phyloP scores from a whole-genome alignment of 53 echinoderm and acorn worm species.

The Echinometra lucunter region DNA sequence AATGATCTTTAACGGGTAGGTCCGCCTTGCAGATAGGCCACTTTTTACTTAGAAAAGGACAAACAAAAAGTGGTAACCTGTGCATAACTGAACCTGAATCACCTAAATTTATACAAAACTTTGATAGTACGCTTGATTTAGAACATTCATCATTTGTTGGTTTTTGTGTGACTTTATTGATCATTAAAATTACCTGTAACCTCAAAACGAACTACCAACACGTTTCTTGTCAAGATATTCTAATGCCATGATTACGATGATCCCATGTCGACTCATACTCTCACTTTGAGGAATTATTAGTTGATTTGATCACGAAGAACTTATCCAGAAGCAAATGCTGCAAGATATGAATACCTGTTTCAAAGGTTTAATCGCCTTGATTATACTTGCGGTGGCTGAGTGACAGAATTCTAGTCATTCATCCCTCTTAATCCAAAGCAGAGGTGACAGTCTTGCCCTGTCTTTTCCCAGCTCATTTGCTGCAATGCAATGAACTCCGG shows the following conservation, averaged over 20 bases:
- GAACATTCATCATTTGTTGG: not conserved
- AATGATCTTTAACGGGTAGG: too few species aligned
- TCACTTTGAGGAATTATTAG: not conserved
- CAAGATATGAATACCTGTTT: not conserved
- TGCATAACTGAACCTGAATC: too few species aligned
- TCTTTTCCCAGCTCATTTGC: too few species aligned
- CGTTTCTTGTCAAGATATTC: slow-evolving; percentile 2
- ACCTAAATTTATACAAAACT: not conserved
- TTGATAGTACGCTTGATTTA: not conserved
- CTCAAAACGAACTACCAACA: not conserved
- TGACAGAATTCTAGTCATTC: not conserved
- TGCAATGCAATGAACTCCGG: too few species aligned
- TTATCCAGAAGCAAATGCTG: not conserved
- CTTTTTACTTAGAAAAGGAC: too few species aligned
- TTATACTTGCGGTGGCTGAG: not conserved
- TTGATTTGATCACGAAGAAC: not conserved
- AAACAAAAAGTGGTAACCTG: too few species aligned
- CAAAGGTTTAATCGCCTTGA: not conserved
- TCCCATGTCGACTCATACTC: not conserved
- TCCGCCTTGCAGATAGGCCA: too few species aligned
- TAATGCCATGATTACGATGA: not conserved
- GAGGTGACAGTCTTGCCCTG: not conserved
- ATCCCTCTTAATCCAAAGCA: not conserved
- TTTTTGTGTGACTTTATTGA: not conserved
- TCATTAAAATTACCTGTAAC: not conserved